phyloP scores from a whole-genome alignment of 2,888 invertebrate genomes.

The Therioaphis trifolii region DNA sequence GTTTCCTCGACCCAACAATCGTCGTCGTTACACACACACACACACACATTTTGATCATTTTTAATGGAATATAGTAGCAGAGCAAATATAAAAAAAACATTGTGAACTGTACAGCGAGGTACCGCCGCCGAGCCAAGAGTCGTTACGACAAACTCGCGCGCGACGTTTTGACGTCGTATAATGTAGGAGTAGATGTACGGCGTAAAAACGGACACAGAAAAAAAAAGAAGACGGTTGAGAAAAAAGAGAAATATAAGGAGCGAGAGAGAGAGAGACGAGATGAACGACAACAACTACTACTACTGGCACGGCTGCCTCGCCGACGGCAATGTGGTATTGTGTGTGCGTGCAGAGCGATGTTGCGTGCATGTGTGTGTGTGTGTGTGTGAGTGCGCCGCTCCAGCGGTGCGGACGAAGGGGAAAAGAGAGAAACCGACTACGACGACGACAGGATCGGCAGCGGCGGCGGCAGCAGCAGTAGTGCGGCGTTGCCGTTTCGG shows the following conservation, averaged over 20 bases:
- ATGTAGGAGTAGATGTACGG: background rate
- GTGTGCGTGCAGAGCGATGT: background rate
- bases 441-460: slow-evolving; percentile 53
- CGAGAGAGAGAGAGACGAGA: slow-evolving; percentile 41
- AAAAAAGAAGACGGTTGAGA: background rate
- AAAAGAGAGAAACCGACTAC: slow-evolving; percentile 37
- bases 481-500: slow-evolving; percentile 51
- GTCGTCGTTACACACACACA: background rate
- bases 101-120: background rate
- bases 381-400: background rate
- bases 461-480: slow-evolving; percentile 25
- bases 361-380: background rate
- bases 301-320: background rate
- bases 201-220: background rate
- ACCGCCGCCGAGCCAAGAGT: slow-evolving; percentile 12
- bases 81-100: background rate
- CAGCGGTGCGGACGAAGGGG: slow-evolving; percentile 26
- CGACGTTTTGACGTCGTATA: background rate
- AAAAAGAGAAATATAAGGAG: slow-evolving; percentile 21
- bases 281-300: slow-evolving; percentile 7
- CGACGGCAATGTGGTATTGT: slow-evolving; percentile 28
- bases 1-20: slow-evolving; percentile 5
- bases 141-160: background rate
- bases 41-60: background rate
- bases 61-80: background rate